A percentile compares a stretch with the other conserved stretches of the same genome.
phyloP scores from a whole-genome alignment of 2,888 invertebrate species.

The Agrotis exclamationis region DNA sequence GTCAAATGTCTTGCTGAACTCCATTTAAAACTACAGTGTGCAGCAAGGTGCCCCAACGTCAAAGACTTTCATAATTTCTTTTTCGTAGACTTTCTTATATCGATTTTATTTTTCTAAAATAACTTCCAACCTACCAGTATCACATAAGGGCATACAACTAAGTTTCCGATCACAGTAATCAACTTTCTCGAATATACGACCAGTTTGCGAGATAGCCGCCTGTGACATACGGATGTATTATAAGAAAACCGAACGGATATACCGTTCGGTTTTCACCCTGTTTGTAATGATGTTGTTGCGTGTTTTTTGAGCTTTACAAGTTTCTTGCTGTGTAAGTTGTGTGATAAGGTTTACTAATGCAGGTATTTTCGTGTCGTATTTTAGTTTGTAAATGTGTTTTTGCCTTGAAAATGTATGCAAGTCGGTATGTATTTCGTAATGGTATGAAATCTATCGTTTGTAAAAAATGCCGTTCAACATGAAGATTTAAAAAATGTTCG shows the following conservation, averaged over 20 bases:
- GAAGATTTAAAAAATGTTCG: no score
- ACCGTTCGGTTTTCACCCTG: slow-evolving; percentile 52
- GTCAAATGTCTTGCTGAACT: no score
- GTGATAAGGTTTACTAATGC: not conserved
- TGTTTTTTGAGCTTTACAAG: slow-evolving; percentile 6
- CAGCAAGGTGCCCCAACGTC: no score
- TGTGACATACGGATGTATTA: slow-evolving; percentile 51
- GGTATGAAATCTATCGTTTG: no score
- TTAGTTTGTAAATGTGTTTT: no score
- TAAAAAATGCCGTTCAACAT: no score
- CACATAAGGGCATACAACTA: slow-evolving; percentile 28
- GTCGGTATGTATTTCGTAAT: no score
- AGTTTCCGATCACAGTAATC: slow-evolving; percentile 27
- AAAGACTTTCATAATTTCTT: no score
- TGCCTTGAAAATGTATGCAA: no score
- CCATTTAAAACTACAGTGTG: no score
- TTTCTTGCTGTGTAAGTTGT: not conserved
- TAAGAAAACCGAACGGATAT: no score
- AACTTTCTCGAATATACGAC: slow-evolving; percentile 47
- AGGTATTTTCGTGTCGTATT: not conserved
- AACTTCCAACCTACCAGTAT: not conserved
- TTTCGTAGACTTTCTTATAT: no score
- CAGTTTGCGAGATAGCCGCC: slow-evolving; percentile 41
- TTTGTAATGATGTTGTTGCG: slow-evolving; percentile 25
- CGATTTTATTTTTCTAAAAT: not conserved